These are phyloP conservation scores for Pterocles gutturalis DNA, from an alignment of 2,113 vertebrate genomes.

Conservation along the genomic window DNA sequence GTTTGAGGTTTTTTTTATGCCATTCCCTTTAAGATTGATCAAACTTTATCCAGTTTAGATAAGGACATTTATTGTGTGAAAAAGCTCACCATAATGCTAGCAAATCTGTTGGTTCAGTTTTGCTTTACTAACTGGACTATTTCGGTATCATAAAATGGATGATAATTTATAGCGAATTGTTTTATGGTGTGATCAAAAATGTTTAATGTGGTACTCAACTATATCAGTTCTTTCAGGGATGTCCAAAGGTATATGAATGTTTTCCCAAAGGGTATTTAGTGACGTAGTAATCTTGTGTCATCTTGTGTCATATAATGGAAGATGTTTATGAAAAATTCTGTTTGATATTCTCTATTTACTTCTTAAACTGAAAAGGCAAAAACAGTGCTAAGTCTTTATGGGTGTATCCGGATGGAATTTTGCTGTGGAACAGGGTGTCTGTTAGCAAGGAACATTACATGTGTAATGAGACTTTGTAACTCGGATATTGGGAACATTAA, in stretches of 20 bases:
- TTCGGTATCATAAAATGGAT: not conserved
- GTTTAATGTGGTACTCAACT: not conserved
- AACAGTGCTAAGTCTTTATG: not conserved
- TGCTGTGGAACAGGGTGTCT: not conserved
- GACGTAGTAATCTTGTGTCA: not conserved
- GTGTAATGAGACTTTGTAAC: not conserved
- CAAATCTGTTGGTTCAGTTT: not conserved
- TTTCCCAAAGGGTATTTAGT: not conserved
- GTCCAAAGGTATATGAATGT: fast-evolving
- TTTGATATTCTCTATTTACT: not conserved
- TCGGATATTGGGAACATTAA: not conserved
- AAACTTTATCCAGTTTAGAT: not conserved
- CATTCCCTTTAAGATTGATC: not conserved
- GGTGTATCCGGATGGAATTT: not conserved
- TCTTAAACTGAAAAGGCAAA: not conserved
- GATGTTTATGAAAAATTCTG: not conserved
- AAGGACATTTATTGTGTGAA: not conserved
- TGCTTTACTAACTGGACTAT: not conserved
- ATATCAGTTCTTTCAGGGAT: not conserved
- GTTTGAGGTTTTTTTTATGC: not conserved
- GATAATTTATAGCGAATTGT: not conserved
- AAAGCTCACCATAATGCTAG: not conserved
- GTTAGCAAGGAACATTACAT: not conserved
- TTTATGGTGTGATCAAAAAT: not conserved
- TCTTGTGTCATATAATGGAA: not conserved